Evolutionary conservation across 1,140 invertebrate species (phyloP).

Genomic region (Heliconius hewitsoni): DNA sequence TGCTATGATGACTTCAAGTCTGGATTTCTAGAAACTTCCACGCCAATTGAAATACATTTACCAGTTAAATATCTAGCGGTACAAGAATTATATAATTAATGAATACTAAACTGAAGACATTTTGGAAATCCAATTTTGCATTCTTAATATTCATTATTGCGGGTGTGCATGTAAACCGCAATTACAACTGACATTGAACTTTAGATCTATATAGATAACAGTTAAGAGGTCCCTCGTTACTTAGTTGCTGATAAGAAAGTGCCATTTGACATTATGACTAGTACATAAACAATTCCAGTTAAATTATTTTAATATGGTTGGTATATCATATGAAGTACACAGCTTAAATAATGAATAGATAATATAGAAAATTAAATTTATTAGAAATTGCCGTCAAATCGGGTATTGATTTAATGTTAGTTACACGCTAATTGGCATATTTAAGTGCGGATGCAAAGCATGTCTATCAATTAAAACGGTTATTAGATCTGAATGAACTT

Average conservation of each 20-base stretch:
- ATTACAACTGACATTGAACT: constrained; percentile 1
- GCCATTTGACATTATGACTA: neutral
- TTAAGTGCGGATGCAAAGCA: neutral
- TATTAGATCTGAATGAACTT: neutral
- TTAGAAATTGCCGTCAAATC: neutral
- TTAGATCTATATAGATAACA: neutral
- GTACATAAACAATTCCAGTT: neutral
- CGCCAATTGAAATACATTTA: neutral
- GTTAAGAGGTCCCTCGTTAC: neutral
- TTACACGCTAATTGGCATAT: neutral
- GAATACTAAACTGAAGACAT: too few relatives aligned
- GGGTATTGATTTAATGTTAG: neutral
- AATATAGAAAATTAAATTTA: neutral
- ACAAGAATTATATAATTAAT: too few relatives aligned
- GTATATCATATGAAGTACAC: neutral
- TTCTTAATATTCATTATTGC: neutral
- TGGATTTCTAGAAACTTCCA: neutral
- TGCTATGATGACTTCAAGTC: neutral
- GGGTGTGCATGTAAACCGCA: neutral
- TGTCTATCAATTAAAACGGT: neutral
- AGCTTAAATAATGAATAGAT: neutral
- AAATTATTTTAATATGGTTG: neutral
- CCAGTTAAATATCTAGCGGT: too few relatives aligned
- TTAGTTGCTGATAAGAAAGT: neutral
- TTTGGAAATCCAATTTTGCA: too few relatives aligned